Base-by-base conservation (phyloP, 2,888 invertebrate genomes). In the Coelinius sp. region DNA sequence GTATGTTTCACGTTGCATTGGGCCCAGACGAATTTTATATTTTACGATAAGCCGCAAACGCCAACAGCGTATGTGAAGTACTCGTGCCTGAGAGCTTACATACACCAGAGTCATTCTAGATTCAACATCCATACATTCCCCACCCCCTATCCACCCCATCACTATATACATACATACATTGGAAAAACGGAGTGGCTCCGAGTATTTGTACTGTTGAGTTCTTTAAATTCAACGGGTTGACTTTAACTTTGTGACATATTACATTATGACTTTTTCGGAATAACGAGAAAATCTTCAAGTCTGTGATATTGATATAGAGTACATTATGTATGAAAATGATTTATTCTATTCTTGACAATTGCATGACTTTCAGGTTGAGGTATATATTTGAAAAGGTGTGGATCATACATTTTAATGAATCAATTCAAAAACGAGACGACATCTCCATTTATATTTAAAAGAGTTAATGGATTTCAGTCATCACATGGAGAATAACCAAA, bases 21-120 rank as follows among this genome's bases (percentile, higher is more conserved):
- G 63, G 52, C 49, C 46, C 62, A 24, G 70, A 70, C 63, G 35
- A 63, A 70, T 70, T 70, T 70, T 41, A 70, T 70, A 70, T 70
- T 70, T 46, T 70, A 38, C 52, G 64, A 63, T 70, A 70, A 70
- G 62, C 63, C 70, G 63, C 31, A 31, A 31, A 3, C 17, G 14
- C 52, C 52, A 52, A 46, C 38, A 52, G 69, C 38, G 20, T 59
- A 59, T 20, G 52, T 49, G 62, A 10, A 22, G 52, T 49, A 53
- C 27, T 52, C 35, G 52, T 22, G 3, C 25, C 31, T 24, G n/a
- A 38, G 20, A 35, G 31, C 59, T 35, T 31, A 31, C 35, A 59
- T 17, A 59, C 31, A 59, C 59, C 10, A 17, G 27, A 66, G 52
- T 67, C 24, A 53, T 53, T 12, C 65, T 27, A 14, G 65, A 35